These are phyloP conservation scores for Aspidiotus destructor DNA, from an alignment of 2,888 invertebrate genomes.

Conservation along the genomic window DNA sequence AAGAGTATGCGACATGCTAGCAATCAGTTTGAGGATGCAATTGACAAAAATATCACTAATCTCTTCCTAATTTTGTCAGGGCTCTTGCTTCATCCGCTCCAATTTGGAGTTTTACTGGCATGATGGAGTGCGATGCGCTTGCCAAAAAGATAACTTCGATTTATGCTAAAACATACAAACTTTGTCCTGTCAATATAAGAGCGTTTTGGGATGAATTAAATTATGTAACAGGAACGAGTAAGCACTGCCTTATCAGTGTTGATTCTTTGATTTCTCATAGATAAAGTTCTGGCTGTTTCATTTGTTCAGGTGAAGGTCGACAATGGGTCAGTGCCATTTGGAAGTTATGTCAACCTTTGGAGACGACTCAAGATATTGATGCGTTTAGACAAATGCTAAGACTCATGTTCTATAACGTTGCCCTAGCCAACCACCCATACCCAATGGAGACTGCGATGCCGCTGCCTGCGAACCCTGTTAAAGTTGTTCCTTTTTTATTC, in stretches of 20 bases:
- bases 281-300: no score
- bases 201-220: constrained; percentile 67
- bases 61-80: constrained; percentile 43
- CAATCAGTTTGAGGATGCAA: no score
- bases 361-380: constrained; percentile 48
- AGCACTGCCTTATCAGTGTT: constrained; percentile 24
- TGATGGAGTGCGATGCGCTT: constrained; percentile 69
- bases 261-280: no score
- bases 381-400: constrained; percentile 59
- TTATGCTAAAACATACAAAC: constrained; percentile 49
- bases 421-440: constrained; percentile 95
- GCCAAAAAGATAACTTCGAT: constrained; percentile 68
- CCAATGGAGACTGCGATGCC: constrained; percentile 68
- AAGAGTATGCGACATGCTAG: no score
- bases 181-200: constrained; percentile 62
- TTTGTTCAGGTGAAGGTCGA: no score
- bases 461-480: constrained; percentile 76
- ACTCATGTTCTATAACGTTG: constrained; percentile 66
- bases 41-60: no score
- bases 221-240: constrained; percentile 48
- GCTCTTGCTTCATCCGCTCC: constrained; percentile 91
- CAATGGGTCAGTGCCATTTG: constrained; percentile 59
- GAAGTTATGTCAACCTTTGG: constrained; percentile 63
- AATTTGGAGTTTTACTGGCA: constrained; percentile 70
- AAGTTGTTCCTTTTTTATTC: constrained; percentile 41